Base-by-base conservation (phyloP, 2,888 invertebrate genomes). In the Tenthredo amoena region DNA sequence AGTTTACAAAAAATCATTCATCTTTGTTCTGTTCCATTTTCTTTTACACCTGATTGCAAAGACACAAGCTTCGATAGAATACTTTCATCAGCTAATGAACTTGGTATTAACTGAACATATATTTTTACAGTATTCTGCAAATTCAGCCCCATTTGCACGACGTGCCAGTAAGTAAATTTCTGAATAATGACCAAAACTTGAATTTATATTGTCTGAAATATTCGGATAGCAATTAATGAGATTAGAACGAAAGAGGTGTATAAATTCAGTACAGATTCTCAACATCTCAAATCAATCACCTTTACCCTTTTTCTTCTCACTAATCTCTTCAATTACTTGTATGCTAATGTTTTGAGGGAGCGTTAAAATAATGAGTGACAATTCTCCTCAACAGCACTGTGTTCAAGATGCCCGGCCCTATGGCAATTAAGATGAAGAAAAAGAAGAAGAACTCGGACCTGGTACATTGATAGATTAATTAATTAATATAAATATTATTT, bases 131-230 rank as follows among this genome's bases (percentile, higher is more conserved):
- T 99, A 89, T 99, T 99, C 94, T 99, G 99, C 94, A 98, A 98
- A 93, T 99, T 98, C 94, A 99, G 98, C 92, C 99, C 99, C 0
- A 98, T 99, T 89, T 99, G 99, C 94, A 98, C 99, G 37, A 99
- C 99, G 62, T 99, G 99, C 94, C 98, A 99, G 98, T 98, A 94
- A 96, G 98, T 97, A 94, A 18, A 68, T 34, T 34, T 65, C 21
- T 31, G 31, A 65, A 71, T 72, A 74, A 84, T 34, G 2, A 65
- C 0, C 37, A 26, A 31, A 37, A 58, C 2, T 79, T 26, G 84
- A 21, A 76, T 40, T 43, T 43, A 15, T n/a, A 68, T 26, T 68
- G 7, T 65, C 34, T 65, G 50, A 6, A 50, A 18, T 50, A 50
- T 18, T 50, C 4, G 18, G 5, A 50, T 18, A 18, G 50, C 15